A percentile compares a stretch with the other conserved stretches of the same genome.
Conservation (phyloP, 2,113 vertebrate species). For the Zeus faber region DNA sequence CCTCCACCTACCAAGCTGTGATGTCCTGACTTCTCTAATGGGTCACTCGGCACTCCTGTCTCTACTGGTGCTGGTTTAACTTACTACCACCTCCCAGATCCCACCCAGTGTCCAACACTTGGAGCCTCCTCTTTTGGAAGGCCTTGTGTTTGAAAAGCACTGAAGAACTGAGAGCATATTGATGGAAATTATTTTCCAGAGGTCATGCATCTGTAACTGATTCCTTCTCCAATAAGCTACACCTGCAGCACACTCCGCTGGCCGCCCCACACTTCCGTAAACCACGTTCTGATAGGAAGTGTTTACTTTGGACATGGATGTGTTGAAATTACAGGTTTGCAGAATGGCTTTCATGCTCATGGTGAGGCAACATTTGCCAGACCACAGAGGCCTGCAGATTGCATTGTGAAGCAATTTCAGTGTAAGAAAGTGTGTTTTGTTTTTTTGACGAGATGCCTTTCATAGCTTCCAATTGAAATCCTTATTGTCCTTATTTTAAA, state of each 20-base stretch:
- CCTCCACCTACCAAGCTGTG: conserved; percentile 41
- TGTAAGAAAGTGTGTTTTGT: conserved; percentile 23
- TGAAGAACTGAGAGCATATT: conserved; percentile 11
- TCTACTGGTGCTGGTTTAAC: conserved; percentile 29
- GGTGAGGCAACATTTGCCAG: conserved; percentile 11
- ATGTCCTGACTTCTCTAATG: conserved; percentile 39
- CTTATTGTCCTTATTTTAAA: conserved; percentile 11
- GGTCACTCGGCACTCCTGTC: conserved; percentile 39
- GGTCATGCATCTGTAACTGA: not conserved
- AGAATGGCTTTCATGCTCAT: conserved; percentile 26
- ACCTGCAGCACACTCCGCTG: conserved; percentile 4
- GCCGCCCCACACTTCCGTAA: conserved; percentile 5
- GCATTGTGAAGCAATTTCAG: conserved; percentile 15
- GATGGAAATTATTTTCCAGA: conserved; percentile 19
- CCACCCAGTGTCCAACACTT: conserved; percentile 10
- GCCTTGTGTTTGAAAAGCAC: not conserved
- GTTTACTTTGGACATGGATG: conserved; percentile 31
- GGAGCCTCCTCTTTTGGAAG: conserved; percentile 12
- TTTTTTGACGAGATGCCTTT: too few species aligned
- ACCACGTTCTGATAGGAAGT: conserved; percentile 21
- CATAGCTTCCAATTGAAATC: conserved; percentile 24
- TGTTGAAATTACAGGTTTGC: conserved; percentile 33
- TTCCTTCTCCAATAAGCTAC: not conserved
- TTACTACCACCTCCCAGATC: conserved; percentile 14
- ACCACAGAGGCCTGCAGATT: conserved; percentile 23